A percentile compares a stretch with the other conserved stretches of the same genome.
phyloP scores from a whole-genome alignment of 1,140 invertebrate species.

The Drosophila nigrodunni region DNA sequence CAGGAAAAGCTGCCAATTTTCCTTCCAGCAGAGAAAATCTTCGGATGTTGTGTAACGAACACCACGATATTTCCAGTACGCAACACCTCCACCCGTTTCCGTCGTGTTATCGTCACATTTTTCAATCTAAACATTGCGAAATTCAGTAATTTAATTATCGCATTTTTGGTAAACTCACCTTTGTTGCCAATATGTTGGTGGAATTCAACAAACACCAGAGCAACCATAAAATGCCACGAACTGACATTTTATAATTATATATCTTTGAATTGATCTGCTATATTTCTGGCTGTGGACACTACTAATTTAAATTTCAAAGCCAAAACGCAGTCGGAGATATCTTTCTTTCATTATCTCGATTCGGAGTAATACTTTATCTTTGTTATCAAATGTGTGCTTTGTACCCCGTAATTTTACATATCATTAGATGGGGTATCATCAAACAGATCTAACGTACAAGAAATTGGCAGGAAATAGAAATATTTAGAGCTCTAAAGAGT shows the following conservation, averaged over 20 bases:
- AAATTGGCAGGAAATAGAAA: background rate
- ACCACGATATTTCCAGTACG: constrained; percentile 51
- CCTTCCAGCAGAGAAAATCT: constrained; percentile 41
- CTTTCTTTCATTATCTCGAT: constrained; percentile 46
- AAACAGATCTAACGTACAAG: too few species aligned
- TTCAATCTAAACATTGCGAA: constrained; percentile 13
- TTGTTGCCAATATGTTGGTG: constrained; percentile 5
- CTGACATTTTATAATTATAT: constrained; percentile 9
- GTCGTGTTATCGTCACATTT: constrained; percentile 44
- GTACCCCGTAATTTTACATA: constrained; percentile 10
- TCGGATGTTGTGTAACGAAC: constrained; percentile 40
- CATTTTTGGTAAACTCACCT: constrained; percentile 15
- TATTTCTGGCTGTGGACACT: background rate
- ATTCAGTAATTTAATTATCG: background rate
- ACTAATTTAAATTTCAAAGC: constrained; percentile 18
- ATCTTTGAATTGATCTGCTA: background rate
- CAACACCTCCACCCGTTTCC: constrained; percentile 1
- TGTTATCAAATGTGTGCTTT: constrained; percentile 31
- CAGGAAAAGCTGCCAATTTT: constrained; percentile 35
- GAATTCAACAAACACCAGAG: background rate
- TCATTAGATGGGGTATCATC: constrained; percentile 4
- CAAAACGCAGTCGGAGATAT: constrained; percentile 23
- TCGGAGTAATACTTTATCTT: constrained; percentile 39
- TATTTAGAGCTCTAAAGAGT: background rate
- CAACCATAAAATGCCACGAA: background rate